Evolutionary conservation across 2,797 vertebrate species (phyloP).

Genomic region (Yasuhikotakia modesta): DNA sequence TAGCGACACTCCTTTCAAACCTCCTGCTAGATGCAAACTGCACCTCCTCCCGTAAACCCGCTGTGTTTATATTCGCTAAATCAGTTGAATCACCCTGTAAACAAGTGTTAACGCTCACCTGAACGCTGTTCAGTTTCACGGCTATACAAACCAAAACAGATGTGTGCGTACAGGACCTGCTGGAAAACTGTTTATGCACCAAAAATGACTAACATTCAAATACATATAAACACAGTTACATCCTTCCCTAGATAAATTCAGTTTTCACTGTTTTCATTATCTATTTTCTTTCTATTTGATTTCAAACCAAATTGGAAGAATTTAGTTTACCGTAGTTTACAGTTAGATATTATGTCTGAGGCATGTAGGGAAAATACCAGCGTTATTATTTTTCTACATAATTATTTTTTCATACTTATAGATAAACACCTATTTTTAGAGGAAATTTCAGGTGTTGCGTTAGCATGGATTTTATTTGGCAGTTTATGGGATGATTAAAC

Average conservation of each 20-base stretch:
- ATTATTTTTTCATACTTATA: not conserved
- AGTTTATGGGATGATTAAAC: not conserved
- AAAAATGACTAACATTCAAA: conserved; percentile 31
- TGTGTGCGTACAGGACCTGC: not conserved
- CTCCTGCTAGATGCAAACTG: conserved; percentile 34
- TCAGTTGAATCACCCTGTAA: conserved; percentile 19
- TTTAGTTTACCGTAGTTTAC: no score
- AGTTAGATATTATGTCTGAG: not conserved
- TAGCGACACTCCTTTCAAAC: not conserved
- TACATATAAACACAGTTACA: conserved; percentile 7
- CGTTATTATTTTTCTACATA: not conserved
- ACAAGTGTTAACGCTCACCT: conserved; percentile 10
- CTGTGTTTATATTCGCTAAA: conserved; percentile 25
- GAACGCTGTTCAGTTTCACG: conserved; percentile 12
- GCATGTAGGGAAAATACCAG: not conserved
- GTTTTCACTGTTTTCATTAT: not conserved
- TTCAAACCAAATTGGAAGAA: no score
- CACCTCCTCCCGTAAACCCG: not conserved
- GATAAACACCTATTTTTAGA: not conserved
- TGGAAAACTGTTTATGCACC: conserved; percentile 15
- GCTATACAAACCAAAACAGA: not conserved
- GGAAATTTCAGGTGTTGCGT: not conserved
- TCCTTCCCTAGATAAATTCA: not conserved
- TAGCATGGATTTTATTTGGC: not conserved
- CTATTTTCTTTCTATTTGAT: not conserved